These are phyloP conservation scores for Cephus sareptanus DNA, from an alignment of 2,888 invertebrate species.

Conservation along the genomic window DNA sequence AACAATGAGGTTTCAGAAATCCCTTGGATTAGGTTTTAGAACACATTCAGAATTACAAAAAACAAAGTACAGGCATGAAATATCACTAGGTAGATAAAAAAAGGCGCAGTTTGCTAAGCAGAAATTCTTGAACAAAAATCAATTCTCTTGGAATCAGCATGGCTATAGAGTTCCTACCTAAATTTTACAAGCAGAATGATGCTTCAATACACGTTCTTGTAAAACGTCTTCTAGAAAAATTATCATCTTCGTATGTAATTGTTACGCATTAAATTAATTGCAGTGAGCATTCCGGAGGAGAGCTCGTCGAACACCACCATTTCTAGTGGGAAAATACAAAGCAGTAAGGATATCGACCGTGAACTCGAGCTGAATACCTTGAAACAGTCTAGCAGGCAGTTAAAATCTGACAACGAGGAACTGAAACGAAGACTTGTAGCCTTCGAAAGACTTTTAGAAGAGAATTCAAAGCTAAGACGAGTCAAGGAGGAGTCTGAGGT, in stretches of 20 bases:
- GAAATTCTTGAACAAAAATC: background rate
- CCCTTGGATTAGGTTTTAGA: background rate
- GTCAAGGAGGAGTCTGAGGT: constrained; percentile 72
- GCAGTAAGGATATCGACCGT: constrained; percentile 55
- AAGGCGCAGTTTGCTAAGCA: background rate
- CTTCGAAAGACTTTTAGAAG: constrained; percentile 72
- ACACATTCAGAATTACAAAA: background rate
- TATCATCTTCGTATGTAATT: background rate
- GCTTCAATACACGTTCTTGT: background rate
- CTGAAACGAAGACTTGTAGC: constrained; percentile 72
- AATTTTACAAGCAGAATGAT: background rate
- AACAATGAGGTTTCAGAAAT: background rate
- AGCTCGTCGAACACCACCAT: constrained; percentile 33
- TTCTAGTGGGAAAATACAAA: constrained; percentile 35
- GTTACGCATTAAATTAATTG: constrained; percentile 11
- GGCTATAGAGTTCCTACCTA: background rate
- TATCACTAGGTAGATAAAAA: background rate
- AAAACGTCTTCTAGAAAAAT: background rate
- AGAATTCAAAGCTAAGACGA: constrained; percentile 69
- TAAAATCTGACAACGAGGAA: constrained; percentile 74
- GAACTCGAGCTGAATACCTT: constrained; percentile 67
- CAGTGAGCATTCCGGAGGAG: constrained; percentile 42
- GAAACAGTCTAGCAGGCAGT: constrained; percentile 68
- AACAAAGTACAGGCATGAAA: background rate
- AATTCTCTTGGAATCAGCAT: background rate